Evolutionary conservation across 1,140 invertebrate genomes (phyloP).

Genomic region (Drosophila ironensis): DNA sequence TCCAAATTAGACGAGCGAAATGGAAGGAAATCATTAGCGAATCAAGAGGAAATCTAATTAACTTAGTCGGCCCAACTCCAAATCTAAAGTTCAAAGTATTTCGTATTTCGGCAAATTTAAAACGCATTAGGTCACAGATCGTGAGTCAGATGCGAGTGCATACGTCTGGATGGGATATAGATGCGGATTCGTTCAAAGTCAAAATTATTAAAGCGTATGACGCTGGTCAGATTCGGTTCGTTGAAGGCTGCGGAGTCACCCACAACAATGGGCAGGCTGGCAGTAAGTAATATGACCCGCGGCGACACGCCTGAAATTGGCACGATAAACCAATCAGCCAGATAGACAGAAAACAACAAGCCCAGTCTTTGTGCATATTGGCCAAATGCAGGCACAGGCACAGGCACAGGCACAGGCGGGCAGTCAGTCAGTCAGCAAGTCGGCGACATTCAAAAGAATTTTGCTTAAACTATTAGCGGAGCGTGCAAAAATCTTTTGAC

Average conservation of each 20-base stretch:
- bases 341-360: slow-evolving; percentile 17
- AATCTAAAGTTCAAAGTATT: slow-evolving; percentile 29
- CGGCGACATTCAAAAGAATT: slow-evolving; percentile 59
- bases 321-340: slow-evolving; percentile 79
- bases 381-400: slow-evolving; percentile 54
- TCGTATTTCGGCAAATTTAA: slow-evolving; percentile 63
- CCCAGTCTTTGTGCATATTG: background rate
- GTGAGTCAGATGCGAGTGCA: slow-evolving; percentile 61
- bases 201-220: slow-evolving; percentile 55
- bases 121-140: slow-evolving; percentile 49
- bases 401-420: too few species aligned
- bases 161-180: background rate
- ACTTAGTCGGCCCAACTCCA: slow-evolving; percentile 11
- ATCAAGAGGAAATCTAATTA: slow-evolving; percentile 40
- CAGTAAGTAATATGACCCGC: slow-evolving; percentile 60
- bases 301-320: slow-evolving; percentile 73
- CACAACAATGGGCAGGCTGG: slow-evolving; percentile 20
- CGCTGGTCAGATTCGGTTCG: slow-evolving; percentile 35
- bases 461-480: slow-evolving; percentile 39
- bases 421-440: background rate
- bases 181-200: slow-evolving; percentile 60
- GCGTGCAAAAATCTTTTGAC: slow-evolving; percentile 53
- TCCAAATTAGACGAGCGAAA: slow-evolving; percentile 44
- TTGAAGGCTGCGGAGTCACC: slow-evolving; percentile 33
- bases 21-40: slow-evolving; percentile 63